Base-by-base conservation (phyloP, 2,888 invertebrate species). In the Elysia crispata region DNA sequence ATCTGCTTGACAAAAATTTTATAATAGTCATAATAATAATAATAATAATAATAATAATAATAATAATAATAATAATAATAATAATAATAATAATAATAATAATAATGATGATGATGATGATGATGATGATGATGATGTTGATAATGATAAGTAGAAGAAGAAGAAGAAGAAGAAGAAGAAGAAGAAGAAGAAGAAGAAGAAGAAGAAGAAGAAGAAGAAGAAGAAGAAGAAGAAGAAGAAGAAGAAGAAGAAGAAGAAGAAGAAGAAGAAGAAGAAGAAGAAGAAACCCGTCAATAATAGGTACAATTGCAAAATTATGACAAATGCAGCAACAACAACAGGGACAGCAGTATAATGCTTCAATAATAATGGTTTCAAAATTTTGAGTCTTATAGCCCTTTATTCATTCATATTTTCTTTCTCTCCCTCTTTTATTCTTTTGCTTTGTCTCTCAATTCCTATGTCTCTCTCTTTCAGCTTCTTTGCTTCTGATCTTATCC, bases 161-260 rank as follows among this genome's bases (percentile, higher is more conserved):
- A 31, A 66, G 75, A 60, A 33, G 75, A 76, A 33, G 64, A 75
- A 31, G 75, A 75, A 60, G 75, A 75, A 11, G 75, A 75, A 30
- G 64, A 75, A 30, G 75, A 75, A 33, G 60, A 75, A 60, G 30
- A 75, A 3, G 70, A 78, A 57, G 64, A 74, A 64, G 49, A 57
- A 23, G 31, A 30, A 66, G 28, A 50, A 23, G 28, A 23, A 41
- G 74, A 75, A 28, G 41, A 20, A 75, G 49, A 74, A 54, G 41
- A 33, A 75, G 50, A 74, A 23, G 60, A 54, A 79, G 66, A 76
- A 41, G 73, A 66, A 76, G 76, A 80, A 60, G 64, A 73, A 69
- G 76, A 67, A 64, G 73, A 33, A 69, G 79, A 76, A 73, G 64
- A 64, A 80, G 80, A 80, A 70, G 76, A 70, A 72, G 73, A 81